Conservation (phyloP, 1,140 invertebrate genomes). For the Formica exsecta region DNA sequence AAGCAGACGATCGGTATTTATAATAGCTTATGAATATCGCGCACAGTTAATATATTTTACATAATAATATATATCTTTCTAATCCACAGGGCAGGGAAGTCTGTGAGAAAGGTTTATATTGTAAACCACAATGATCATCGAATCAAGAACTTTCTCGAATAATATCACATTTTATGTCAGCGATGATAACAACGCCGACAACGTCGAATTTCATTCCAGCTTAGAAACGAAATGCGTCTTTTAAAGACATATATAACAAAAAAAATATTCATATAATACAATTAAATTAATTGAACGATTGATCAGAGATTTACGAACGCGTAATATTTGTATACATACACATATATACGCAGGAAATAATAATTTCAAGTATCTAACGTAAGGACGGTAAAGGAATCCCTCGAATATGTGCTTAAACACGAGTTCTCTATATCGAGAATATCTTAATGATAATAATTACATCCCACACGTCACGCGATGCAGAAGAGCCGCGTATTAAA, state of each 20-base stretch:
- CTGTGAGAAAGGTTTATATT: constrained; percentile 25
- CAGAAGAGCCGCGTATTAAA: constrained; percentile 59
- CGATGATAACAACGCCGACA: constrained; percentile 17
- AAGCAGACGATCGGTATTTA: constrained; percentile 53
- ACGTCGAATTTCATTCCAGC: constrained; percentile 41
- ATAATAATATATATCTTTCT: constrained; percentile 31
- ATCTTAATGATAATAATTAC: constrained; percentile 53
- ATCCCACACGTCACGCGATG: constrained; percentile 29
- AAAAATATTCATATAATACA: constrained; percentile 35
- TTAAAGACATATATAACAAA: background rate
- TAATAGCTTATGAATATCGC: constrained; percentile 41
- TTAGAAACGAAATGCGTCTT: constrained; percentile 2
- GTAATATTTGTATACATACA: constrained; percentile 3
- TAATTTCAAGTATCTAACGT: constrained; percentile 40
- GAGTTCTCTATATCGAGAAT: constrained; percentile 37
- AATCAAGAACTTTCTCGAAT: constrained; percentile 44
- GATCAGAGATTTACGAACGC: constrained; percentile 14
- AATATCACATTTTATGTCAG: constrained; percentile 59
- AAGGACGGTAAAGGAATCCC: constrained; percentile 57
- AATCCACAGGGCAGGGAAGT: background rate
- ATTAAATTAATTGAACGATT: constrained; percentile 24
- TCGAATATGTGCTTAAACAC: constrained; percentile 23
- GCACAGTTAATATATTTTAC: constrained; percentile 49
- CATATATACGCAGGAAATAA: constrained; percentile 34
- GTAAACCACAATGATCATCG: constrained; percentile 30